Base-by-base conservation (phyloP, 2,797 vertebrate species). In the Pipistrellus kuhlii region DNA sequence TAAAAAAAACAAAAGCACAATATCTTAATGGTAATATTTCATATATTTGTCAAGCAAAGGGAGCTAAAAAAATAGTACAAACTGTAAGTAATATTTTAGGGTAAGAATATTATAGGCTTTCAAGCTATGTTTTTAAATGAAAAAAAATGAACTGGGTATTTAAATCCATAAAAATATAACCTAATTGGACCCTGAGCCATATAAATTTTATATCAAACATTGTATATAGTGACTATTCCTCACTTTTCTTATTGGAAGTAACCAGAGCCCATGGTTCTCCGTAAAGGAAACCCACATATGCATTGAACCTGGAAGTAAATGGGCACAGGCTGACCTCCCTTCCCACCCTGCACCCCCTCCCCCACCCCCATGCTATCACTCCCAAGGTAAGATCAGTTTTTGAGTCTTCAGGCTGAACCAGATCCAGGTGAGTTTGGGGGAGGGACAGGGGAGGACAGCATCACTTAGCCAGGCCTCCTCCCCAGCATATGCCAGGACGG, bases 1-100 rank as follows among this genome's bases (percentile, higher is more conserved):
- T 83, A 51, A 62, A 85, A 44, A 94, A 88, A n/a, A 35, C 7
- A 76, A 92, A 84, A 80, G 27, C 41, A 32, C 11, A 72, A n/a
- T 75, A 68, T 71, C 90, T 90, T 48, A 75, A 38, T 85, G 25
- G 6, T 0, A 1, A 48, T 84, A 41, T 73, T 48, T 44, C 23
- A 9, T 77, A 57, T 51, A 38, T 68, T 90, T 35, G 21, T 55
- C 35, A 13, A 68, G 18, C 32, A 84, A 86, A 93, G 32, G 57
- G 90, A 95, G 73, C 30, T 73, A 44, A 38, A 30, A 84, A 93
- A 94, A 69, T 25, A 32, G 32, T 13, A 21, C 25, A 68, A 35
- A 93, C n/a, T 62, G 84, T 68, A 66, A 94, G 25, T 44, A 13
- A 41, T 35, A 44, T 77, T 92, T 68, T 68, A 82, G 30, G 21